Base-by-base conservation (phyloP, 2,113 vertebrate species). In the Callocephalon fimbriatum region DNA sequence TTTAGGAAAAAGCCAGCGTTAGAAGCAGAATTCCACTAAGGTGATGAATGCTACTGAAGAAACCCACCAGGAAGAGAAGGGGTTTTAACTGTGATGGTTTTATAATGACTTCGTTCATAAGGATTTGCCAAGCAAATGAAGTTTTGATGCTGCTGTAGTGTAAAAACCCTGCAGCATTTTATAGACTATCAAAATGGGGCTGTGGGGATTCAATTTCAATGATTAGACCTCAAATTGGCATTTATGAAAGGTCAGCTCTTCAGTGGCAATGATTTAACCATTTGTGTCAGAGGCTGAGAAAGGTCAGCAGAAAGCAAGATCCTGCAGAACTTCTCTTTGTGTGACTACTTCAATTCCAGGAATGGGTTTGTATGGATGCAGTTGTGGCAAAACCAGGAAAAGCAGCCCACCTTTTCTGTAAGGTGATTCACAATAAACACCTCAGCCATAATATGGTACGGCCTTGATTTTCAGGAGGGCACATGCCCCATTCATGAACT, bases 11-110 rank as follows among this genome's bases (percentile, higher is more conserved):
- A 61, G 0, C 3, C 53, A 81, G 16, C 19, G 53, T 54, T 61
- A 48, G n/a, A 77, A 93, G 37, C 9, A 62, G 71, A 70, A 54
- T 38, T 54, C 61, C 32, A 87, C 44, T 71, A 5, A 66, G 77
- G 3, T 32, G 16, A 86, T 62, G 25, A 51, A 63, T 29, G 2
- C 73, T 59, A 42, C 7, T 38, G 12, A 12, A 54, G 45, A 58
- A 82, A 40, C 78, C 4, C 40, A 79, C 6, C 26, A 59, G 29
- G 45, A 26, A 48, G 68, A 53, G 74, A 58, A 68, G 5, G 15
- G 4, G 0, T 1, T 18, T 44, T 22, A n/a, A 22, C 2, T 9
- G 56, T n/a, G 2, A 10, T 42, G 25, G 9, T 8, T n/a, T 58
- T 58, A 58, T 13, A 22, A 15, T 15, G 27, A 56, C 56, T 67